These are phyloP conservation scores for Bos taurus DNA, from an alignment of 2,113 vertebrate species.

Conservation along the genomic window ARS-UCD2.0 NC_037343.1:53815501-53816000, in stretches of 20 bases:
- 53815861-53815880: neutral
- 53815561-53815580: neutral
- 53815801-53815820: neutral
- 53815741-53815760: neutral
- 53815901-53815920: neutral
- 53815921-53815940: neutral
- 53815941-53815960: neutral
- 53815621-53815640: neutral
- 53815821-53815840: neutral
- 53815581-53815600: neutral
- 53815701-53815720: neutral
- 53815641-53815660: neutral
- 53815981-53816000: fast-evolving
- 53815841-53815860: fast-evolving
- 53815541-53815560: neutral
- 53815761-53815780: neutral
- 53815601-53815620: neutral
- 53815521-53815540: neutral
- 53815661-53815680: neutral
- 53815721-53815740: fast-evolving
- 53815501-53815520: neutral
- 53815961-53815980: neutral
- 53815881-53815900: neutral
- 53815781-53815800: neutral
- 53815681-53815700: neutral